Evolutionary conservation across 2,797 vertebrate species (phyloP).

Genomic region (Avahi laniger): DNA sequence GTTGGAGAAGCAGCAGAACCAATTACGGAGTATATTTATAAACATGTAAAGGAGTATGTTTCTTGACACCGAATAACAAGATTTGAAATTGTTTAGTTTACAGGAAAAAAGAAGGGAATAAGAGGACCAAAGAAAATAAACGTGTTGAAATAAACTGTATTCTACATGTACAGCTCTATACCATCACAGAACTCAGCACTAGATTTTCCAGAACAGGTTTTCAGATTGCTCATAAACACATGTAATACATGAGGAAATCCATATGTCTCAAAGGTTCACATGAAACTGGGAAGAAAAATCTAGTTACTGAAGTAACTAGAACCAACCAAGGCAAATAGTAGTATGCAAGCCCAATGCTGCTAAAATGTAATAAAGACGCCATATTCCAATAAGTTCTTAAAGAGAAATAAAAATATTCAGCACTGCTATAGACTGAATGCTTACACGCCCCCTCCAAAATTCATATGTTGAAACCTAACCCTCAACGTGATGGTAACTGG

Average conservation of each 20-base stretch:
- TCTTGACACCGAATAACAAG: constrained; percentile 43
- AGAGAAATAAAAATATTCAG: background rate
- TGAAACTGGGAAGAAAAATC: constrained; percentile 25
- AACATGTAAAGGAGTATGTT: constrained; percentile 27
- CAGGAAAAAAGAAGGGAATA: background rate
- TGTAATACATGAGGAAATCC: background rate
- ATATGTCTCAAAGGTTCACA: background rate
- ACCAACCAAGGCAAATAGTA: background rate
- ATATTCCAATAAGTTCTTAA: background rate
- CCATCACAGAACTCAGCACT: background rate
- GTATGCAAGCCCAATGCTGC: background rate
- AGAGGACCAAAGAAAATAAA: constrained; percentile 38
- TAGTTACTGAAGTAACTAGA: background rate
- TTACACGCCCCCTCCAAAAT: background rate
- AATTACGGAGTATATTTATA: constrained; percentile 61
- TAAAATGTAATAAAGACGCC: background rate
- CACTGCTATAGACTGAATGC: background rate
- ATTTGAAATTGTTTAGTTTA: constrained; percentile 45
- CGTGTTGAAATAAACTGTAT: background rate
- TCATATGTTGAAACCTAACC: background rate
- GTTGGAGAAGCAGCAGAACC: constrained; percentile 22
- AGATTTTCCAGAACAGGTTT: background rate
- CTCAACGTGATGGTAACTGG: background rate
- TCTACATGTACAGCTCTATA: background rate
- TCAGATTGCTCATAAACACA: background rate